Base-by-base conservation (phyloP, 2,113 vertebrate species). In the Girardinichthys multiradiatus region DNA sequence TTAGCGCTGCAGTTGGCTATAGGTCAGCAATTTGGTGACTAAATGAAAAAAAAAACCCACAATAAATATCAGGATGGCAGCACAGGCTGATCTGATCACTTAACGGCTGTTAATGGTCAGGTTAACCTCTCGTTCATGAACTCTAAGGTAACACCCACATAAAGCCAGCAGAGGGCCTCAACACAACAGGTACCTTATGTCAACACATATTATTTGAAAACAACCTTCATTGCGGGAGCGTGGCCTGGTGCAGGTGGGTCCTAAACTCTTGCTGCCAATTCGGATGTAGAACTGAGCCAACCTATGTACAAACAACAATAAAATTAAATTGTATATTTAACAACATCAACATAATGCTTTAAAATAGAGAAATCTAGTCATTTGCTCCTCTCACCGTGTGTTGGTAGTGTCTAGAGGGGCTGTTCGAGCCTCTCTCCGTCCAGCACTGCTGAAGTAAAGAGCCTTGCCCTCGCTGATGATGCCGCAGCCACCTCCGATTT, bases 161-260 rank as follows among this genome's bases (percentile, higher is more conserved):
- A 51, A 17, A 68, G 83, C 74, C 76, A 89, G 75, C 72, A 89
- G 77, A 82, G 72, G 66, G 64, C 48, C 60, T 19, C 42, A 45
- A 19, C 42, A 45, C 42, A 45, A 45, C 31, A 33, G 31, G 31
- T 33, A 33, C 31, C 3, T 33, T 4, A 33, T 33, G 31, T 70
- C 27, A 60, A 31, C 27, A 27, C 21, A 14, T 42, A 48, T 0
- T 51, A 45, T 57, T 21, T 69, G 30, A 64, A 51, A 28, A 48
- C 93, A 92, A 99, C 98, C 98, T 97, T 99, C 97, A 86, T 99
- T 99, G 74, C 97, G 95, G 61, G 96, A 92, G 80, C 95, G 96
- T 68, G 98, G 97, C 76, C 96, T 96, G 81, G 90, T 97, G 88
- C 98, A 99, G 62, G 95, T 94, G 31, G 94, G 94, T 11, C 97